Base-by-base conservation (phyloP, 2,888 invertebrate genomes). In the Rutpela maculata region DNA sequence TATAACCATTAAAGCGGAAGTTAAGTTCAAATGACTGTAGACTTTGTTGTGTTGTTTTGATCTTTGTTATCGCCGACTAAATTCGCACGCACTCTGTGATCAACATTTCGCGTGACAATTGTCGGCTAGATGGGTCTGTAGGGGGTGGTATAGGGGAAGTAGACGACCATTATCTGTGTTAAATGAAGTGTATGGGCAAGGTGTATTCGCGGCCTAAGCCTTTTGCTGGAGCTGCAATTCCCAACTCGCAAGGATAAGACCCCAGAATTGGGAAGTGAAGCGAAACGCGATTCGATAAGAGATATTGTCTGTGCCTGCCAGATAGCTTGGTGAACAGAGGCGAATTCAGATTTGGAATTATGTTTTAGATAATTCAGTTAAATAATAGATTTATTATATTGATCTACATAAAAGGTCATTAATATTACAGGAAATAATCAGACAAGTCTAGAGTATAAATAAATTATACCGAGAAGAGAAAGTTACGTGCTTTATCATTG, bases 91-190 rank as follows among this genome's bases (percentile, higher is more conserved):
- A 89, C 87, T 88, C 85, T 82, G 83, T 86, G 87, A 87, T 87
- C 85, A 87, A 86, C 86, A 84, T 87, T 87, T 86, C 85, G 86
- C 83, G 82, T 84, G 85, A 85, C 86, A 86, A 87, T 86, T 86
- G 85, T 84, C 79, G 78, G 76, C 75, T 81, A 72, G 81, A 77
- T 72, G 74, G 75, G 77, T 65, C 43, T 35, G 73, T 69, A 63
- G 74, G 79, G 79, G 78, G 85, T 79, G 86, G 85, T 86, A 88
- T 88, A 89, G 90, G 90, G 89, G 90, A 89, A 89, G 90, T 90
- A 90, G 84, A 90, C 91, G 92, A 91, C 87, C 86, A 88, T 90
- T 90, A 89, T 90, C 89, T 87, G 85, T 86, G 89, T 89, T 90
- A 90, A 90, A 90, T 90, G 90, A 89, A 89, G 89, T 89, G 89